A percentile compares a stretch with the other conserved stretches of the same genome.
These are phyloP conservation scores for Teleogryllus oceanicus DNA, from an alignment of 2,888 invertebrate species.

Conservation along the genomic window DNA sequence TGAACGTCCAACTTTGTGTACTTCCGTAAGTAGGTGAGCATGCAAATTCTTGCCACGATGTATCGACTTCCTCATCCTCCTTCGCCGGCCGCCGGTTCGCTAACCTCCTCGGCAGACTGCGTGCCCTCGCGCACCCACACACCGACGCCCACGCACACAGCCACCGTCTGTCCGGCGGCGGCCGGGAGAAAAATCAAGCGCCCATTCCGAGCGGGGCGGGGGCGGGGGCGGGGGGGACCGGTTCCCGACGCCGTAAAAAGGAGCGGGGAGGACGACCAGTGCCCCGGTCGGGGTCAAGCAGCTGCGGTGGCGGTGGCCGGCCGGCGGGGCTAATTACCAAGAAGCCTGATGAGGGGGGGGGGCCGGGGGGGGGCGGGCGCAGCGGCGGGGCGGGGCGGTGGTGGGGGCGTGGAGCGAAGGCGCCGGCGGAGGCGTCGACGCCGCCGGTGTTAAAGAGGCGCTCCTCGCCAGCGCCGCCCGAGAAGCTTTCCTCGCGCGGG, in stretches of 20 bases:
- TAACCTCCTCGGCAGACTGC: too few relatives aligned
- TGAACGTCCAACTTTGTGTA: too few relatives aligned
- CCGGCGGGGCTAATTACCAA: slow-evolving; percentile 2
- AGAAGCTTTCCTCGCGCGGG: neutral
- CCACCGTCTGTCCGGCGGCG: too few relatives aligned
- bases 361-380: neutral
- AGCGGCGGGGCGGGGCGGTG: neutral
- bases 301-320: neutral
- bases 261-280: neutral
- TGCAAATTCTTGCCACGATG: too few relatives aligned
- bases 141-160: too few relatives aligned
- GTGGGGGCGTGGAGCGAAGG: neutral
- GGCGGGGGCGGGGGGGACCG: neutral
- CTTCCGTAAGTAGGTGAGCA: too few relatives aligned
- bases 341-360: neutral
- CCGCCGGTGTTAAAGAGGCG: slow-evolving; percentile 3
- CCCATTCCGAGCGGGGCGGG: neutral
- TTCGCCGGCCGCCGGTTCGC: too few relatives aligned
- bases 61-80: too few relatives aligned
- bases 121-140: too few relatives aligned
- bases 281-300: neutral
- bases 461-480: neutral
- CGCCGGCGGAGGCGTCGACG: neutral
- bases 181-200: too few relatives aligned
- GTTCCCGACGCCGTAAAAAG: neutral